Evolutionary conservation across 2,113 vertebrate species (phyloP).

Genomic region (Corythaeola cristata): DNA sequence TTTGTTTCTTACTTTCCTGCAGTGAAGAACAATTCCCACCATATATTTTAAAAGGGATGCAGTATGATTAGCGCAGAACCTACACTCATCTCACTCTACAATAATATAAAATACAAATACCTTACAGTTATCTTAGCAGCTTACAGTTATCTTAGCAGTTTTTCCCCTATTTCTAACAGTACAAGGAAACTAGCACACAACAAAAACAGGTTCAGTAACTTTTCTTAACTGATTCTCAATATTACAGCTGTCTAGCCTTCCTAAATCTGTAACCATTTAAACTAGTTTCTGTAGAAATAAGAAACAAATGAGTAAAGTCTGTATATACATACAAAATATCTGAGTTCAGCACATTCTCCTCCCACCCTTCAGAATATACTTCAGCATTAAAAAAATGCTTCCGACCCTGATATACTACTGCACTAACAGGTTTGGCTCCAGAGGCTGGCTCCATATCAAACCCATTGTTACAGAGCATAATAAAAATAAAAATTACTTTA

Average conservation of each 20-base stretch:
- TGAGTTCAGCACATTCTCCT: neutral
- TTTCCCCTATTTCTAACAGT: neutral
- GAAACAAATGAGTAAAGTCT: neutral
- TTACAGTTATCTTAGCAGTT: neutral
- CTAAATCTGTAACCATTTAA: neutral
- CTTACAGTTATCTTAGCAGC: neutral
- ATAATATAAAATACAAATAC: neutral
- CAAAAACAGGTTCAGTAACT: neutral
- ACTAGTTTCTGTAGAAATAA: neutral
- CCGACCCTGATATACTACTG: neutral
- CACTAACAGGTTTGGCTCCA: constrained; percentile 34
- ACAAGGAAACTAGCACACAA: neutral
- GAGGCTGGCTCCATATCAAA: constrained; percentile 51
- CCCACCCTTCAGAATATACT: neutral
- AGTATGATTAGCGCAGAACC: neutral
- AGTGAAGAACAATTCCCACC: neutral
- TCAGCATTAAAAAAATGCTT: neutral
- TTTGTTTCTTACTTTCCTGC: neutral
- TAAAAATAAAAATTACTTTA: constrained; percentile 56
- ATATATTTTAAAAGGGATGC: neutral
- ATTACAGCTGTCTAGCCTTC: neutral
- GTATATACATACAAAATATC: neutral
- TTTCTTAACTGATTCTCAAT: neutral
- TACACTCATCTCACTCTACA: neutral
- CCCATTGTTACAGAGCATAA: constrained; percentile 7